These are phyloP conservation scores for Caerostris darwini DNA, from an alignment of 1,140 invertebrate species.

Conservation along the genomic window DNA sequence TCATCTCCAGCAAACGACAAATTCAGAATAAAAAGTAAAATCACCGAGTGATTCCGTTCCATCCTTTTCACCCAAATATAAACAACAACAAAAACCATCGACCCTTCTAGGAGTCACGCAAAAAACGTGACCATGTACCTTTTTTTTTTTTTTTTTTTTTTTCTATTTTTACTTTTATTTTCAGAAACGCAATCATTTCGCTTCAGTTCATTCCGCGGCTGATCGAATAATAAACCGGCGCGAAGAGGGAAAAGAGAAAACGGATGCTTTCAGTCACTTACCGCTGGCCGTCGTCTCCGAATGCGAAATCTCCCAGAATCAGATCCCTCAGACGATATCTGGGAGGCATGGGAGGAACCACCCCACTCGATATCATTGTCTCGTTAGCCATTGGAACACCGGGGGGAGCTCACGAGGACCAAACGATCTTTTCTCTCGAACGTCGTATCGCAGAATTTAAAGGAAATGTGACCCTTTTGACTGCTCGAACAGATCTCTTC, in stretches of 20 bases:
- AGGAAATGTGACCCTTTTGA: neutral
- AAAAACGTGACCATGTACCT: too few relatives aligned
- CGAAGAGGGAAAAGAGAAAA: neutral
- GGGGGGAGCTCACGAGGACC: neutral
- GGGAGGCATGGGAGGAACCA: conserved; percentile 82
- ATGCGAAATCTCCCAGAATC: conserved; percentile 89
- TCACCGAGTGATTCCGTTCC: too few relatives aligned
- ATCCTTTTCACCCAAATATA: too few relatives aligned
- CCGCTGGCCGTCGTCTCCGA: conserved; percentile 90
- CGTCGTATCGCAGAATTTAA: neutral
- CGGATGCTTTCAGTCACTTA: conserved; percentile 81
- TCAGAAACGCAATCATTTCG: too few relatives aligned
- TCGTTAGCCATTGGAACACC: conserved; percentile 23
- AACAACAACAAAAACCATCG: too few relatives aligned
- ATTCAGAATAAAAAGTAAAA: too few relatives aligned
- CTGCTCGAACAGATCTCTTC: conserved; percentile 8
- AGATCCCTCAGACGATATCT: conserved; percentile 90
- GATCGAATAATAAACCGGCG: too few relatives aligned
- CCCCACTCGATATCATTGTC: conserved; percentile 58
- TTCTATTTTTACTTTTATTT: too few relatives aligned
- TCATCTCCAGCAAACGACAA: too few relatives aligned
- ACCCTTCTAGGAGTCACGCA: too few relatives aligned
- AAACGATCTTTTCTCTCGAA: conserved; percentile 22
- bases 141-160: too few relatives aligned
- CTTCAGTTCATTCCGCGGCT: too few relatives aligned